phyloP scores from a whole-genome alignment of 2,888 invertebrate genomes.

The Eupeodes latifasciatus region DNA sequence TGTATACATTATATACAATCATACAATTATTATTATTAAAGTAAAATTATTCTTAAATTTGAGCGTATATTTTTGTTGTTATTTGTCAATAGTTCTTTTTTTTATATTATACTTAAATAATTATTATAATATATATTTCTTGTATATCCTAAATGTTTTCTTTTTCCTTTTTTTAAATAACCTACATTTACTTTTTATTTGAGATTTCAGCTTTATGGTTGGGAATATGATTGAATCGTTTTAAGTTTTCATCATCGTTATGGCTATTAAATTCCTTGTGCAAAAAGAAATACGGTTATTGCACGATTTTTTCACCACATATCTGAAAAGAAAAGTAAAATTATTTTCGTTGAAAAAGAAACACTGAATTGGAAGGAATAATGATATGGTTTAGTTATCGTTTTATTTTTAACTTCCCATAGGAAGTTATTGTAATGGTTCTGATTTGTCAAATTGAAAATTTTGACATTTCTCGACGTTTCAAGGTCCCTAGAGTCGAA shows the following conservation, averaged over 20 bases:
- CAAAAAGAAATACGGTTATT: neutral
- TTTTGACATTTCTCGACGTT: no score
- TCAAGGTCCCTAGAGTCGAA: no score
- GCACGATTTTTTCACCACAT: neutral
- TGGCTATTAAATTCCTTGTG: conserved; percentile 27
- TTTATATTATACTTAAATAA: neutral
- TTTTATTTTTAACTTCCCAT: no score
- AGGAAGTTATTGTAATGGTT: no score
- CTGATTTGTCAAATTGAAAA: no score
- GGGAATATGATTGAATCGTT: neutral
- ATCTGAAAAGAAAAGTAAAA: conserved; percentile 8
- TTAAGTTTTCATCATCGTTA: conserved; percentile 8
- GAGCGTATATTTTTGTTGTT: conserved; percentile 33
- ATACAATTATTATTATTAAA: neutral
- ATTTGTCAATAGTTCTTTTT: conserved; percentile 25
- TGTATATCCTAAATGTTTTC: conserved; percentile 1
- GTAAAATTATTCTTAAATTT: conserved; percentile 17
- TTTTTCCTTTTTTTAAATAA: neutral
- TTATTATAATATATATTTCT: neutral
- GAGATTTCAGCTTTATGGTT: conserved; percentile 13
- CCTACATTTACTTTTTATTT: neutral
- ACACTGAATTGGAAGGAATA: neutral
- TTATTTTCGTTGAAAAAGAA: neutral
- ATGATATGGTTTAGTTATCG: no score
- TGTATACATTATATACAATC: neutral